Conservation (phyloP, 2,797 vertebrate genomes). For the Onychomys torridus region DNA sequence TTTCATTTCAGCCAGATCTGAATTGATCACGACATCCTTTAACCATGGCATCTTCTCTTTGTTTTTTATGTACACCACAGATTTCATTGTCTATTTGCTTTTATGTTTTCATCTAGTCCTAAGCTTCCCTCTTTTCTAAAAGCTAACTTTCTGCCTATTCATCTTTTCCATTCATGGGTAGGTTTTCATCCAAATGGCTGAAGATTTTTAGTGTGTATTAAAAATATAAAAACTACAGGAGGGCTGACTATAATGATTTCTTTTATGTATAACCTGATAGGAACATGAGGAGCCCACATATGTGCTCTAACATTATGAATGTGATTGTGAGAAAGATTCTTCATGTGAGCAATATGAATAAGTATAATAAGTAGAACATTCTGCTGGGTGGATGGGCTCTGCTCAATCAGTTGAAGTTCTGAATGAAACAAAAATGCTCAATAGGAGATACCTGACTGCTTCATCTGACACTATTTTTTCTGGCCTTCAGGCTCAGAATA, state of each 20-base stretch:
- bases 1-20: slow-evolving; percentile 36
- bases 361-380: slow-evolving; percentile 21
- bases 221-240: slow-evolving; percentile 23
- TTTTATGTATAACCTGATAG: not conserved
- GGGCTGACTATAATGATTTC: not conserved
- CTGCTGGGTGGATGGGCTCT: not conserved
- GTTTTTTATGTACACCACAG: not conserved
- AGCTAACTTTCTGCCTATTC: not conserved
- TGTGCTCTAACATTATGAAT: not conserved
- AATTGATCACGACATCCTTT: slow-evolving; percentile 2
- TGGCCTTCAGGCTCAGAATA: not conserved
- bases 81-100: not conserved
- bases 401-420: not conserved
- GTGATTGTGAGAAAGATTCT: not conserved
- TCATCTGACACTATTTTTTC: not conserved
- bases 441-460: not conserved
- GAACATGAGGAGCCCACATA: not conserved
- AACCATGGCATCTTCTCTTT: not conserved
- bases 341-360: not conserved
- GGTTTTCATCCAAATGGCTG: not conserved
- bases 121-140: slow-evolving; percentile 8
- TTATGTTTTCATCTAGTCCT: slow-evolving; percentile 47
- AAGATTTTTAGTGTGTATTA: slow-evolving; percentile 4
- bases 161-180: not conserved
- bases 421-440: not conserved